These are phyloP conservation scores for Chiloscyllium plagiosum DNA, from an alignment of 2,113 vertebrate genomes.

Conservation along the genomic window DNA sequence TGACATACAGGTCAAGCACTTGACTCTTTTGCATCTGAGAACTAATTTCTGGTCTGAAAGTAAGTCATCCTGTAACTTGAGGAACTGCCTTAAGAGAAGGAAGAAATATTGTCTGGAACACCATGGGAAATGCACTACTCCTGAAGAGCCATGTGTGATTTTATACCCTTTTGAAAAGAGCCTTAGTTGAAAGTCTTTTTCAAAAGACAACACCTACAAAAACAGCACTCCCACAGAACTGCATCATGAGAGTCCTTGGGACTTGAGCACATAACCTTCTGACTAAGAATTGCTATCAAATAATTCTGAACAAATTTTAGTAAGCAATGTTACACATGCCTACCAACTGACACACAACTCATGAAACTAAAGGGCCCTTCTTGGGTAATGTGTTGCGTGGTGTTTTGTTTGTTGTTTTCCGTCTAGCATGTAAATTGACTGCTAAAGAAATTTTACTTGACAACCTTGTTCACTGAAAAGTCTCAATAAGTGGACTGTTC, in stretches of 20 bases:
- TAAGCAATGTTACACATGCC: not conserved
- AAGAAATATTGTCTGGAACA: not conserved
- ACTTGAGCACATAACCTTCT: not conserved
- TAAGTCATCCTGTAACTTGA: too few relatives aligned
- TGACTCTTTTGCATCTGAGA: too few relatives aligned
- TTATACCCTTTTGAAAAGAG: not conserved
- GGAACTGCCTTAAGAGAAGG: too few relatives aligned
- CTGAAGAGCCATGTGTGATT: not conserved
- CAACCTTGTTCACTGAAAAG: not conserved
- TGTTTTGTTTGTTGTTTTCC: not conserved
- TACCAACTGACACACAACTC: not conserved
- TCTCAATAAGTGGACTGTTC: not conserved
- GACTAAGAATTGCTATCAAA: not conserved
- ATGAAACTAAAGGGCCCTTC: not conserved
- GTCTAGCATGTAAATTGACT: not conserved
- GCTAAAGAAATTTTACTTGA: not conserved
- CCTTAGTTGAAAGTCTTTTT: not conserved
- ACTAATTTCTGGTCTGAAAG: too few relatives aligned
- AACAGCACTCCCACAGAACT: not conserved
- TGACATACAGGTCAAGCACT: too few relatives aligned
- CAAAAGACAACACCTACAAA: not conserved
- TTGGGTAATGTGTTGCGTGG: not conserved
- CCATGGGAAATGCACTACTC: not conserved
- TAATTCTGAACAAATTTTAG: not conserved
- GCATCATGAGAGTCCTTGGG: not conserved